These are phyloP conservation scores for Etheostoma nigrum DNA, from an alignment of 2,797 vertebrate species.

Conservation along the genomic window DNA sequence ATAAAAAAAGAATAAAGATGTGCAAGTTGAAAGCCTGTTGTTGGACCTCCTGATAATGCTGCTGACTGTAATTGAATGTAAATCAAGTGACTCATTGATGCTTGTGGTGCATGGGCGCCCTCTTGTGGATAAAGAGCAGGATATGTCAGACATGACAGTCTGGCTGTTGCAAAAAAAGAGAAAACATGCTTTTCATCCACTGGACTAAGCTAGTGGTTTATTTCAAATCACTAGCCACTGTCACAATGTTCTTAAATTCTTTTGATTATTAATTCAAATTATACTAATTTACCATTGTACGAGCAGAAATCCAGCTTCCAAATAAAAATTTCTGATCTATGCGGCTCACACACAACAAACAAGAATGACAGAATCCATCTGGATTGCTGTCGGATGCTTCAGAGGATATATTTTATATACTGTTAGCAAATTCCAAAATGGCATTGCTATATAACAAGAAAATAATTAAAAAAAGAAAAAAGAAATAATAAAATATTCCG, in stretches of 20 bases:
- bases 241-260: not conserved
- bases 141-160: not conserved
- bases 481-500: not conserved
- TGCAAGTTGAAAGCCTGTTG: conserved; percentile 76
- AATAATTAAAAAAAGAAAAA: no score
- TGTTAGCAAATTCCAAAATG: not conserved
- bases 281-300: not conserved
- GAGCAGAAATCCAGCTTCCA: not conserved
- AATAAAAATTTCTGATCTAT: not conserved
- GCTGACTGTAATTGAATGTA: not conserved
- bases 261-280: not conserved
- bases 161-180: not conserved
- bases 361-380: not conserved
- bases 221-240: not conserved
- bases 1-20: conserved; percentile 86
- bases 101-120: conserved; percentile 58
- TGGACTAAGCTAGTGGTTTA: conserved; percentile 30
- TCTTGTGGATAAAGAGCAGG: conserved; percentile 62
- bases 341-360: not conserved
- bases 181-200: conserved; percentile 8
- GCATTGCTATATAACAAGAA: not conserved
- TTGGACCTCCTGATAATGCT: conserved; percentile 33
- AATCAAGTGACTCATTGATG: not conserved
- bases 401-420: not conserved
- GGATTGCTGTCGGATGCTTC: conserved; percentile 1